A percentile compares a stretch with the other conserved stretches of the same genome.
phyloP scores from a whole-genome alignment of 2,113 vertebrate species.

The Verasper variegatus region DNA sequence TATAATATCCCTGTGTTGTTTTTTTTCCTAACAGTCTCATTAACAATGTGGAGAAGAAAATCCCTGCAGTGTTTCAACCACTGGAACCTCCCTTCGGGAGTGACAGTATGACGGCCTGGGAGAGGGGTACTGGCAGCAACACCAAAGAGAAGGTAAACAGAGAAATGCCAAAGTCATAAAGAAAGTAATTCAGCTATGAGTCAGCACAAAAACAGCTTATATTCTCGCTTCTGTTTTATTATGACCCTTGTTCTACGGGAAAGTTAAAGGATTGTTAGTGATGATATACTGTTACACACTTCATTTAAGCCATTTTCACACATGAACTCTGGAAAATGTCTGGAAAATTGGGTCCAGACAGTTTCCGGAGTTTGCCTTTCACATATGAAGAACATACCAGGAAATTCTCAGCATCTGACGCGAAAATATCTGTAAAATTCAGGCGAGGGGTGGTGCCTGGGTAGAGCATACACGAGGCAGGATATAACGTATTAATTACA shows the following conservation, averaged over 20 bases:
- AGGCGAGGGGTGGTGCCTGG: too few species aligned
- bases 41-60: conserved; percentile 61
- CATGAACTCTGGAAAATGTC: too few species aligned
- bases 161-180: conserved; percentile 41
- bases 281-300: not conserved
- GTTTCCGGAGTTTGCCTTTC: not conserved
- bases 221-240: conserved; percentile 2
- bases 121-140: conserved; percentile 59
- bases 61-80: conserved; percentile 51
- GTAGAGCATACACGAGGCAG: too few species aligned
- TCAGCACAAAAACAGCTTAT: not conserved
- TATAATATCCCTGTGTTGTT: conserved; percentile 14
- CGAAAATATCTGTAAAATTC: too few species aligned
- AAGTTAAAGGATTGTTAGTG: not conserved
- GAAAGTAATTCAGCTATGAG: conserved; percentile 16
- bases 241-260: not conserved
- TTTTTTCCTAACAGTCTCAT: conserved; percentile 50
- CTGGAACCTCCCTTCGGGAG: conserved; percentile 73
- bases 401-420: too few species aligned
- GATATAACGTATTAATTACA: too few species aligned
- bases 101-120: conserved; percentile 72
- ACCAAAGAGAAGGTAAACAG: conserved; percentile 76
- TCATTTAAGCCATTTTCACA: too few species aligned
- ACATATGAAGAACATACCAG: not conserved
- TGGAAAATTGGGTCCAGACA: not conserved